Evolutionary conservation across 2,797 vertebrate genomes (phyloP).

Genomic region (Pipistrellus pygmaeus): DNA sequence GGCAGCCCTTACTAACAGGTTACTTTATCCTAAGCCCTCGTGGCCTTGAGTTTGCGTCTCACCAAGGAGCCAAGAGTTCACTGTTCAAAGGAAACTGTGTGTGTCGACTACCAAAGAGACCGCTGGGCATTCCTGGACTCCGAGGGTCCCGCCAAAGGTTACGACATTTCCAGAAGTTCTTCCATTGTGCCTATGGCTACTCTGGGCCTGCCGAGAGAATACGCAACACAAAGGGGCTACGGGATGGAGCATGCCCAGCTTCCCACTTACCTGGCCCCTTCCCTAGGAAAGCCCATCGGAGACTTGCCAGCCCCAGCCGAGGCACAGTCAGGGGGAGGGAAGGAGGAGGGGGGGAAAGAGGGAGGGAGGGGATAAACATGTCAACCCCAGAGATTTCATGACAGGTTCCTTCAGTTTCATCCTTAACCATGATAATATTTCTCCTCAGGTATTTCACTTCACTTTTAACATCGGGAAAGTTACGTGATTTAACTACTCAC

Average conservation of each 20-base stretch:
- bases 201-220: background rate
- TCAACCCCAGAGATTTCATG: background rate
- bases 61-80: background rate
- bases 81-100: background rate
- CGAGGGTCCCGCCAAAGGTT: background rate
- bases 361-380: background rate
- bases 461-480: background rate
- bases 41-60: background rate
- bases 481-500: background rate
- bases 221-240: background rate
- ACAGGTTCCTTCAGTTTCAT: background rate
- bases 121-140: background rate
- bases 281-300: background rate
- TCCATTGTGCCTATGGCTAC: background rate
- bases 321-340: background rate
- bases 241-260: background rate
- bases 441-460: background rate
- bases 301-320: background rate
- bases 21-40: background rate
- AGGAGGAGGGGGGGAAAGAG: background rate
- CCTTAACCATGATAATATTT: background rate
- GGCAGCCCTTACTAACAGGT: background rate
- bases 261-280: constrained; percentile 32
- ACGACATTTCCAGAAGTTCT: background rate
- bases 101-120: background rate